Percentiles rank a stretch among this genome's conserved stretches.
Evolutionary conservation across 1,140 invertebrate genomes (phyloP).

Genomic region (Kradibia gibbosae): DNA sequence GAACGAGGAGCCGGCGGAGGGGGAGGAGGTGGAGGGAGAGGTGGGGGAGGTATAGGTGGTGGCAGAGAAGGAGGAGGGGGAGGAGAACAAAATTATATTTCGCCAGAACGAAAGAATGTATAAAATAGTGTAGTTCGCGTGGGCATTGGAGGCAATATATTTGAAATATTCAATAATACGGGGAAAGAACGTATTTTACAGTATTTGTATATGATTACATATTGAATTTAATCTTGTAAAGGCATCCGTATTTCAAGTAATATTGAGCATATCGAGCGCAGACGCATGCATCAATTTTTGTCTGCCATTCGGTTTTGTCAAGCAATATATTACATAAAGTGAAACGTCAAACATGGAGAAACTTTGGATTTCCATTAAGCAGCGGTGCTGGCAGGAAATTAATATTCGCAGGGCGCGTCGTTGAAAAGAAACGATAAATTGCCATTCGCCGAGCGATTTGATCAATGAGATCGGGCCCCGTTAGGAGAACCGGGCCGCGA

Average conservation of each 20-base stretch:
- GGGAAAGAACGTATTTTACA: neutral
- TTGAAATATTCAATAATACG: neutral
- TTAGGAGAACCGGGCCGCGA: neutral
- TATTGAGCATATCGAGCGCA: conserved; percentile 18
- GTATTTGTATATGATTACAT: conserved; percentile 18
- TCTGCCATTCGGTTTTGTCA: conserved; percentile 18
- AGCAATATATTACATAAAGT: conserved; percentile 42
- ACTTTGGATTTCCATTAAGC: conserved; percentile 22
- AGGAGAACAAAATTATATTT: neutral
- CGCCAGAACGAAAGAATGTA: neutral
- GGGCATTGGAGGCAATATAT: neutral
- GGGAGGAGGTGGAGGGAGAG: too few relatives aligned
- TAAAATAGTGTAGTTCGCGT: neutral
- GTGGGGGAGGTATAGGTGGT: too few relatives aligned
- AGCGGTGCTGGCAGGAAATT: neutral
- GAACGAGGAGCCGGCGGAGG: too few relatives aligned
- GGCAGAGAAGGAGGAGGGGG: too few relatives aligned
- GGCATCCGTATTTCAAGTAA: conserved; percentile 27
- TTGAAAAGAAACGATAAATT: conserved; percentile 20
- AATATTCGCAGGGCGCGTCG: neutral
- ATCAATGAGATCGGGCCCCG: neutral
- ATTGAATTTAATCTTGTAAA: conserved; percentile 25
- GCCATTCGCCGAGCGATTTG: neutral
- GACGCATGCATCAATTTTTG: conserved; percentile 34
- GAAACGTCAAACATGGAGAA: conserved; percentile 30